These are phyloP conservation scores for Neosilurus mollespiculum DNA, from an alignment of 2,797 vertebrate genomes.

Conservation along the genomic window DNA sequence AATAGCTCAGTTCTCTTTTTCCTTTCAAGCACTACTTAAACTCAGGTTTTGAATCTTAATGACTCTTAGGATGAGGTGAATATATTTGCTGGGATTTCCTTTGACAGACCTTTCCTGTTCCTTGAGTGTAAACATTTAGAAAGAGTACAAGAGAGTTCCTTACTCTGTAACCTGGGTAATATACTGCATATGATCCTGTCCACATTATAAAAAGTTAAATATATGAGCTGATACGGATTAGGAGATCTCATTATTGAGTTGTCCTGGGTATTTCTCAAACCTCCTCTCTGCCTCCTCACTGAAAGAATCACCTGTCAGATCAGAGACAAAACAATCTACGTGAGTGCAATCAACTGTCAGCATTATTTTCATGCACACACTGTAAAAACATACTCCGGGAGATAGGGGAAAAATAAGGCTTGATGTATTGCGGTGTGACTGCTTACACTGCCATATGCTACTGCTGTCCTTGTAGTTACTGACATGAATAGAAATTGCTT, in stretches of 20 bases:
- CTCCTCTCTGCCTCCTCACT: conserved; percentile 91
- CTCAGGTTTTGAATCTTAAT: conserved; percentile 10
- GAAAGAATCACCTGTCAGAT: conserved; percentile 83
- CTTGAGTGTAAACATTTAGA: conserved; percentile 75
- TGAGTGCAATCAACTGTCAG: neutral
- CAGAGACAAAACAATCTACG: neutral
- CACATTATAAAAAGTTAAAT: conserved; percentile 21
- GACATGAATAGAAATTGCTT: neutral
- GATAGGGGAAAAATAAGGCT: too few relatives aligned
- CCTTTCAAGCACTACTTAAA: neutral
- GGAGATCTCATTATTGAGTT: conserved; percentile 91
- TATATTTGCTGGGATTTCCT: conserved; percentile 93
- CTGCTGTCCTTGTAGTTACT: neutral
- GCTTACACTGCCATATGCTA: neutral
- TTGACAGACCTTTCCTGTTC: conserved; percentile 83
- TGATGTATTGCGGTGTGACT: too few relatives aligned
- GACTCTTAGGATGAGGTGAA: conserved; percentile 91
- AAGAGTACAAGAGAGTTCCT: conserved; percentile 67
- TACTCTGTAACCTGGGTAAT: conserved; percentile 29
- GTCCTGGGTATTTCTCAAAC: conserved; percentile 94
- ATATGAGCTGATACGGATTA: conserved; percentile 54
- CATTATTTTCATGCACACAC: neutral
- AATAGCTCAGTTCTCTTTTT: too few relatives aligned
- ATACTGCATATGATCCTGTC: conserved; percentile 16
- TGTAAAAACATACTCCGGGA: neutral